Conservation (phyloP, 2,113 vertebrate genomes). For the Saimiri boliviensis region DNA sequence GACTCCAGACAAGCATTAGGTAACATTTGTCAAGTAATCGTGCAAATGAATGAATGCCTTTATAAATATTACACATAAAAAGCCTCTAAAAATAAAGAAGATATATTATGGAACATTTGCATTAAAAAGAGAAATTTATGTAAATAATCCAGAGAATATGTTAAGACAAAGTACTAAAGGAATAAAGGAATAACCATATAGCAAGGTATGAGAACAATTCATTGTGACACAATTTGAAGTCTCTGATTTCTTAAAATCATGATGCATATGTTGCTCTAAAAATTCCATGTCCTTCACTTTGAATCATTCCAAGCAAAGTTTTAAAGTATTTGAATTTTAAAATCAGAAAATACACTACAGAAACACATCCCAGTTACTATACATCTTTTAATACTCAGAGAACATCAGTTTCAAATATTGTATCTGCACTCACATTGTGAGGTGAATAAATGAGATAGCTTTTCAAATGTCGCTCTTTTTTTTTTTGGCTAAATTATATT, state of each 20-base stretch:
- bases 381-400: neutral
- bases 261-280: neutral
- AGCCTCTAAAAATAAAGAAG: neutral
- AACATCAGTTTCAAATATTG: neutral
- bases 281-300: neutral
- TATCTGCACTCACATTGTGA: neutral
- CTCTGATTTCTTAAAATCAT: neutral
- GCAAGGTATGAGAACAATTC: neutral
- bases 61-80: neutral
- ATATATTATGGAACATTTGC: neutral
- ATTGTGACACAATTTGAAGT: neutral
- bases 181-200: neutral
- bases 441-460: neutral
- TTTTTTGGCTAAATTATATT: neutral
- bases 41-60: neutral
- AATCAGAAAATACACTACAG: neutral
- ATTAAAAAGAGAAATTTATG: neutral
- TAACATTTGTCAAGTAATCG: neutral
- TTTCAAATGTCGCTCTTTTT: constrained; percentile 11
- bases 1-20: neutral
- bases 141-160: neutral
- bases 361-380: neutral
- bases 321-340: neutral
- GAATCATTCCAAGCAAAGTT: neutral
- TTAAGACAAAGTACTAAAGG: neutral